A percentile compares a stretch with the other conserved stretches of the same genome.
phyloP scores from a whole-genome alignment of 2,113 vertebrate genomes.

The Onychostruthus taczanowskii region DNA sequence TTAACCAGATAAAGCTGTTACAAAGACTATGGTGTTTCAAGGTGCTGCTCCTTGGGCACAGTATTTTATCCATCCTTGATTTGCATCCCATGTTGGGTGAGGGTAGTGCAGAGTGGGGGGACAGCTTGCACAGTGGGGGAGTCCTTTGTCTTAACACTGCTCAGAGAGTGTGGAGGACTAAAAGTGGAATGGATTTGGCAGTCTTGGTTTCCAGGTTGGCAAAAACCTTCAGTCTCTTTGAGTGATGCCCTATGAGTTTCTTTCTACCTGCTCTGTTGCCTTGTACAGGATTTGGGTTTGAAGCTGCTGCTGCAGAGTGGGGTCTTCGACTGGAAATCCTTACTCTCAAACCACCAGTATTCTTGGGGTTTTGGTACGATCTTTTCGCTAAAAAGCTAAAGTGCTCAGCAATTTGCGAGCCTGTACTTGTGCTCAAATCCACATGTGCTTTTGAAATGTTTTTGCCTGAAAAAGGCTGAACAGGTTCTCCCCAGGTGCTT shows the following conservation, averaged over 20 bases:
- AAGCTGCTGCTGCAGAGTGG: neutral
- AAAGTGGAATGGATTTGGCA: neutral
- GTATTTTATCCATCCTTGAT: neutral
- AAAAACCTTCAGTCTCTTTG: neutral
- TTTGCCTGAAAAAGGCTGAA: neutral
- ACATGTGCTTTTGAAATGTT: neutral
- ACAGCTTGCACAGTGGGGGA: accelerated
- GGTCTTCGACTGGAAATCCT: neutral
- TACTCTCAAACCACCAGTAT: neutral
- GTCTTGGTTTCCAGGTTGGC: neutral
- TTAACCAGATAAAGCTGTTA: neutral
- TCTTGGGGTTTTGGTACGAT: neutral
- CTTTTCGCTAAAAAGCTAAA: neutral
- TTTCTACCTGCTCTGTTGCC: neutral
- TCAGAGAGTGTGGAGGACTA: neutral
- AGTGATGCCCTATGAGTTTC: accelerated
- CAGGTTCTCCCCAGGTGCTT: neutral
- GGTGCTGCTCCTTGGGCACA: neutral
- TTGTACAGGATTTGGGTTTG: neutral
- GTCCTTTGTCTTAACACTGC: neutral
- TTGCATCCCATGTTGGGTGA: accelerated
- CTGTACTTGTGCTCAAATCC: neutral
- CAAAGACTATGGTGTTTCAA: neutral
- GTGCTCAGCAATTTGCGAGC: neutral
- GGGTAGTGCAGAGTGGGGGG: accelerated